Evolutionary conservation across 1,140 invertebrate genomes (phyloP), one percentile per base, ranked within the genome.

Genomic region (Aphelenchoides besseyi): DNA sequence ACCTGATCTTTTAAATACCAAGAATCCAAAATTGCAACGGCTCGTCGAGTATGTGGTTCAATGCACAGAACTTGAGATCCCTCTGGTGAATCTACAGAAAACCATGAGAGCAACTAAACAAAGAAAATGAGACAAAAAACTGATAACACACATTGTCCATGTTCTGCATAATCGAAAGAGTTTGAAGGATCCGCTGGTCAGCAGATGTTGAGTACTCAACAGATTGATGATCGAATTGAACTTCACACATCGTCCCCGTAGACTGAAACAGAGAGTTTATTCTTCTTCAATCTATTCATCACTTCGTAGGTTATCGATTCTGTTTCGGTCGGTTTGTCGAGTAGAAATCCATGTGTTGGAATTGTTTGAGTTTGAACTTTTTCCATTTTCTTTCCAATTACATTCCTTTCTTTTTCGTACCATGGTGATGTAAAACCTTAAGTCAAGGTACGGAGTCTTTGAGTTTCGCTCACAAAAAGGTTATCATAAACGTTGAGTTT

Each of bases 1-100:
- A 66, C 63, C 30, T 66, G 12, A 30, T 66, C 63, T 32, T 66
- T 66, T 33, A 66, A 66, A 37, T 66, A 66, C 30, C 32, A 36
- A 28, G 26, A 66, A 33, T 66, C 63, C 1, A 66, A n/a, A 8
- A 66, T 66, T 30, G n/a, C 36, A 29, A 23, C 3, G 36, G 36
- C 63, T 36, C 30, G 16, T 8, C 29, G 2, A 18, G 63, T 37
- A 53, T 66, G 63, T 29, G 63, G 63, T 1, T 33, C 36, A 53
- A 66, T 66, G n/a, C 36, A n/a, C 32, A 66, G 30, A 1, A 66
- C 63, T 28, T 66, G 32, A 2, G 63, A 26, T 26, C 63, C 63
- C 30, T 66, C 63, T 1, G 63, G 63, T n/a, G 30, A 36, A 30
- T 66, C 63, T 12, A 66, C 63, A 12, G 63, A 66, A 33, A 66